A percentile compares a stretch with the other conserved stretches of the same genome.
phyloP scores from a whole-genome alignment of 2,888 invertebrate species.

The Margaritifera margaritifera region DNA sequence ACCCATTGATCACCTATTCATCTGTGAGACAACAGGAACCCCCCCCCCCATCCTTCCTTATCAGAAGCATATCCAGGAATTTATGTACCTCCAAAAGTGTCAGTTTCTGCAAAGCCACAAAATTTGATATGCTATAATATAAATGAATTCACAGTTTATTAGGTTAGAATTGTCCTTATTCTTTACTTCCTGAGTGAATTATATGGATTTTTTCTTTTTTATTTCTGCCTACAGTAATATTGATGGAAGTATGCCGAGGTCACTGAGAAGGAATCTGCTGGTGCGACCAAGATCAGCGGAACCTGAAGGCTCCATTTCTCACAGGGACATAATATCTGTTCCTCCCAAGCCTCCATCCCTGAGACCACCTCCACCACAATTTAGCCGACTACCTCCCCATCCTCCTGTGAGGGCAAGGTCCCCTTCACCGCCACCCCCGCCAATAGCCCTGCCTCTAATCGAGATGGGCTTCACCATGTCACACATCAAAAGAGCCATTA shows the following conservation, averaged over 20 bases:
- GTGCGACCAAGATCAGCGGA: slow-evolving; percentile 14
- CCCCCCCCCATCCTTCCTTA: too few species aligned
- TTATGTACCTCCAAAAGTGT: too few species aligned
- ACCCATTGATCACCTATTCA: too few species aligned
- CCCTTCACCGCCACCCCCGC: slow-evolving; percentile 72
- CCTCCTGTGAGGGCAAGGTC: slow-evolving; percentile 37
- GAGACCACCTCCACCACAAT: slow-evolving; percentile 31
- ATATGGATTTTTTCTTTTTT: neutral
- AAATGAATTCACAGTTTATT: too few species aligned
- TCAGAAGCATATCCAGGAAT: too few species aligned
- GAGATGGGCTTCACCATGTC: slow-evolving; percentile 80
- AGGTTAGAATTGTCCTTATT: neutral
- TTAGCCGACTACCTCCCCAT: slow-evolving; percentile 23
- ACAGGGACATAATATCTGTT: slow-evolving; percentile 20
- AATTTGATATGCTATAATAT: too few species aligned
- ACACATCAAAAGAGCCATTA: slow-evolving; percentile 77
- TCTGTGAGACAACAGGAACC: too few species aligned
- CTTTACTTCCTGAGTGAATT: neutral
- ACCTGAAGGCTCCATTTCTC: slow-evolving; percentile 7
- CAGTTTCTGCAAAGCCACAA: too few species aligned
- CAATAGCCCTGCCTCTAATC: slow-evolving; percentile 76
- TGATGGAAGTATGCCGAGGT: slow-evolving; percentile 19
- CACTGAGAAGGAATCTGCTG: slow-evolving; percentile 16
- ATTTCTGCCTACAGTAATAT: slow-evolving; percentile 16
- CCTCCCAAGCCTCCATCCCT: slow-evolving; percentile 38